Base-by-base conservation (phyloP, 2,888 invertebrate genomes). In the Drosophila gaucha region DNA sequence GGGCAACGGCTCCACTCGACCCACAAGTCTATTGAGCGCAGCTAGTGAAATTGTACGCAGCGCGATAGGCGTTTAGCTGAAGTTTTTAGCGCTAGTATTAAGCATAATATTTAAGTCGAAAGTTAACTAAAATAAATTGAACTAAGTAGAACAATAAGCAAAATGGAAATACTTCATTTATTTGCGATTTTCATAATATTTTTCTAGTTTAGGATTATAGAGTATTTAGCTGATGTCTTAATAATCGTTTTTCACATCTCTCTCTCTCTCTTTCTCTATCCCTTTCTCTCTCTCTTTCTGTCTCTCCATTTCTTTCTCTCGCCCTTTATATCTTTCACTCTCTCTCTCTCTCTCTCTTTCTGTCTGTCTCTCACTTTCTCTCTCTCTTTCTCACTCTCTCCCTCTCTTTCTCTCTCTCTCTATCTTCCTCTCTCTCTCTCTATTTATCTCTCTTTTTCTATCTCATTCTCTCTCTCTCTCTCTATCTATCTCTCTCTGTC, bases 1-100 rank as follows among this genome's bases (percentile, higher is more conserved):
- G 9, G 55, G 74, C 26, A 90, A 78, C 55, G 75, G 84, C 5
- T 82, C 89, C 6, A 72, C 60, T 28, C 74, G 84, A 3, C 73
- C 80, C 9, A 73, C 56, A 0, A 54, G 55, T 0, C 26, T 86
- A 6, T 52, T 85, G 33, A 64, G 63, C 6, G 50, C 75, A 30
- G 84, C 86, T 44, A 68, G 76, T 38, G 64, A 69, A 43, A 62
- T 88, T 50, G 33, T 85, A 6, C 60, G 46, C 16, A 75, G 64
- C 24, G 78, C 80, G 33, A 59, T 88, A 20, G 35, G 59, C 6
- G 28, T 60, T 3, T 49, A 41, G 5, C 20, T 46, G 35, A 36
- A 16, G 8, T 54, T 46, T n/a, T 52, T 68, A 74, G 39, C n/a
- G 14, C 1, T 64, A 56, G 57, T 67, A 62, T 64, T 76, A 67